Evolutionary conservation across 2,888 invertebrate species (phyloP).

Genomic region (Peribatodes rhomboidaria): DNA sequence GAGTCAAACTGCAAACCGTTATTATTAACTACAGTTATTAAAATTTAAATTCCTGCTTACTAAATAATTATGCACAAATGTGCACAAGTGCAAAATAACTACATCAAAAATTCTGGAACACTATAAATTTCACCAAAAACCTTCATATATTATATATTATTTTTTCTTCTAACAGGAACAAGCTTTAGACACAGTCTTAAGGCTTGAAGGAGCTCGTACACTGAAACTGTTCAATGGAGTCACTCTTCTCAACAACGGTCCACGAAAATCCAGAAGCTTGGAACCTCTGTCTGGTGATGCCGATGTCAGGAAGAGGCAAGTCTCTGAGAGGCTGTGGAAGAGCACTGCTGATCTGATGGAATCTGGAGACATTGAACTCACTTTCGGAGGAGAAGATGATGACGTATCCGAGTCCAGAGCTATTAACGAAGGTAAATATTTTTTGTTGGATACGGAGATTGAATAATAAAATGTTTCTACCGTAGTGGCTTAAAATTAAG

Average conservation of each 20-base stretch:
- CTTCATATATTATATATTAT: neutral
- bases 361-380: conserved; percentile 73
- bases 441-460: no score
- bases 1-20: neutral
- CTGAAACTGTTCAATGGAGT: conserved; percentile 72
- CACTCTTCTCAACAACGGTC: conserved; percentile 71
- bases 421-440: conserved; percentile 65
- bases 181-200: conserved; percentile 73
- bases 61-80: no score
- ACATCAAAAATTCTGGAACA: neutral
- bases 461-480: no score
- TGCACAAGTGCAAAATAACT: neutral
- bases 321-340: conserved; percentile 74
- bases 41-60: no score
- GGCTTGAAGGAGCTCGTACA: conserved; percentile 68
- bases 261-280: conserved; percentile 69
- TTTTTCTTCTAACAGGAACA: conserved; percentile 68
- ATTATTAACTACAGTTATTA: no score
- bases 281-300: conserved; percentile 71
- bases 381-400: conserved; percentile 66
- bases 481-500: no score
- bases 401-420: conserved; percentile 67
- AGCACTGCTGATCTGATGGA: conserved; percentile 68
- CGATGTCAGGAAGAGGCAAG: conserved; percentile 64
- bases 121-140: neutral